A percentile compares a stretch with the other conserved stretches of the same genome.
Conservation (phyloP, 2,888 invertebrate species). For the Osedax fenrisi region DNA sequence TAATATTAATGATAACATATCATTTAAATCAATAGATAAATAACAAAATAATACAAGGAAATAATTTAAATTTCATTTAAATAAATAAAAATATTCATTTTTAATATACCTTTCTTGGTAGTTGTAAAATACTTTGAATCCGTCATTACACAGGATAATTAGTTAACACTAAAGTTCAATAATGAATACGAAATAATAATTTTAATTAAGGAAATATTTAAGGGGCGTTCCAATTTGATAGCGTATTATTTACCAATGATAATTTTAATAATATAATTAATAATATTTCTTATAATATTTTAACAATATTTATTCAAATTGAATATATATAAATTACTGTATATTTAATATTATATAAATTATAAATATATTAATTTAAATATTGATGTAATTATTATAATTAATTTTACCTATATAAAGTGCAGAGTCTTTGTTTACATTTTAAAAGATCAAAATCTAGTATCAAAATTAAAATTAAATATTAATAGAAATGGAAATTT, state of each 20-base stretch:
- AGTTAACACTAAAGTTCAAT: neutral
- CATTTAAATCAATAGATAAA: too few species aligned
- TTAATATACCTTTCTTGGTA: slow-evolving; percentile 70
- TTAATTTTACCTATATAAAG: neutral
- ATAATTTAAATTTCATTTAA: too few species aligned
- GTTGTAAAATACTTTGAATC: slow-evolving; percentile 99
- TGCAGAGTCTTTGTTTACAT: too few species aligned
- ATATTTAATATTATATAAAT: neutral
- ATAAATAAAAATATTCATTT: too few species aligned
- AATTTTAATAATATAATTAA: neutral
- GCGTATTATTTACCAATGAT: neutral
- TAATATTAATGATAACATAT: too few species aligned
- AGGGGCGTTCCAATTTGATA: neutral
- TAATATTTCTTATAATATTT: neutral
- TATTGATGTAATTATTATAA: neutral
- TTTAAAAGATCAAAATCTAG: neutral
- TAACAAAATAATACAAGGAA: too few species aligned
- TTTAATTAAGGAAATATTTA: neutral
- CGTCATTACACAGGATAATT: slow-evolving; percentile 61
- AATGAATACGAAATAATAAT: neutral
- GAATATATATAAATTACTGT: too few species aligned
- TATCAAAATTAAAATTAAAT: neutral
- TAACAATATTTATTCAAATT: neutral
- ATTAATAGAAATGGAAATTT: neutral
- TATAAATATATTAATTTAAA: neutral